phyloP scores from a whole-genome alignment of 2,113 vertebrate genomes.

The Ophiodon elongatus region DNA sequence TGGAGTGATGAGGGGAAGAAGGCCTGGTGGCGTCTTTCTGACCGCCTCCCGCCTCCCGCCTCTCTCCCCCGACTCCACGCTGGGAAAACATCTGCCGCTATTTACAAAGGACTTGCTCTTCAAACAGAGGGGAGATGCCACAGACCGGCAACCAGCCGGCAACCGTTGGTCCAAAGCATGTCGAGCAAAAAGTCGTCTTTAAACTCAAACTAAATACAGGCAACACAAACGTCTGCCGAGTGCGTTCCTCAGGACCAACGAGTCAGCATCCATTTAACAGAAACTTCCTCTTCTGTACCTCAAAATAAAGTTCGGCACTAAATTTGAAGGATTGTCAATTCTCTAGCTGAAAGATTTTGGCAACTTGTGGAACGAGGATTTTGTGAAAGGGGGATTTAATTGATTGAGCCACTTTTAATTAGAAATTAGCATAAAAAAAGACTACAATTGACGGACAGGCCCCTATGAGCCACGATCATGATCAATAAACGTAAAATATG shows the following conservation, averaged over 20 bases:
- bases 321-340: slow-evolving; percentile 70
- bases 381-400: background rate
- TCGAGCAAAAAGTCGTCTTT: background rate
- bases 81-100: slow-evolving; percentile 34
- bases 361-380: background rate
- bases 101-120: slow-evolving; percentile 55
- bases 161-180: background rate
- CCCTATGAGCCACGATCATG: slow-evolving; percentile 4
- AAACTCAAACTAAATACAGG: slow-evolving; percentile 17
- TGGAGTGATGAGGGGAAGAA: slow-evolving; percentile 76
- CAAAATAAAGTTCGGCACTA: slow-evolving; percentile 9
- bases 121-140: slow-evolving; percentile 14
- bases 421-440: slow-evolving; percentile 13
- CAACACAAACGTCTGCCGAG: slow-evolving; percentile 8
- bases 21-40: slow-evolving; percentile 77
- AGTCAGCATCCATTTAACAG: background rate
- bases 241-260: background rate
- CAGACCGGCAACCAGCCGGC: background rate
- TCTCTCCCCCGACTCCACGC: slow-evolving; percentile 32
- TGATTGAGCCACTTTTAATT: slow-evolving; percentile 4
- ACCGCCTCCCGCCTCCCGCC: slow-evolving; percentile 1
- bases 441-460: slow-evolving; percentile 17
- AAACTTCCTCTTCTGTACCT: background rate
- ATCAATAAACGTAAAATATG: slow-evolving; percentile 33
- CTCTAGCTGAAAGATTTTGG: slow-evolving; percentile 25